phyloP scores from a whole-genome alignment of 1,140 invertebrate species.

The Lucilia cuprina region DNA sequence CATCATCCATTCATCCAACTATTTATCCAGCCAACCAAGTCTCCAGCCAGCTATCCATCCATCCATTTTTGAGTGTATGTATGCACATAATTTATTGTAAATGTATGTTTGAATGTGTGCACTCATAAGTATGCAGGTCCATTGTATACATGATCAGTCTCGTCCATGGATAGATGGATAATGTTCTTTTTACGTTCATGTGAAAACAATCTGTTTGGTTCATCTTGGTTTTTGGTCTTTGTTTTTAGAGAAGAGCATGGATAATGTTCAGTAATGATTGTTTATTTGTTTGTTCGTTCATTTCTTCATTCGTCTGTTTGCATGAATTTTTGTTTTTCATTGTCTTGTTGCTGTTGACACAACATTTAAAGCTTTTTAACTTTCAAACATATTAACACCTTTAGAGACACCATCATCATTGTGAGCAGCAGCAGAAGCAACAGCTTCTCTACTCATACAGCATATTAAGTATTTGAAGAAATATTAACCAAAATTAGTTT shows the following conservation, averaged over 20 bases:
- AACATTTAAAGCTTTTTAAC: conserved; percentile 12
- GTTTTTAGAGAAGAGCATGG: background rate
- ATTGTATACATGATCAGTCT: background rate
- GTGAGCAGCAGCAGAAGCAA: background rate
- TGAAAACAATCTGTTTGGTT: background rate
- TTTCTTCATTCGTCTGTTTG: too few species aligned
- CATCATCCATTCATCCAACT: conserved; percentile 19
- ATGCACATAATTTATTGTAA: background rate
- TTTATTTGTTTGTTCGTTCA: background rate
- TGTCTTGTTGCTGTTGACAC: background rate
- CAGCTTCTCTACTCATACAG: background rate
- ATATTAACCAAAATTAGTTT: conserved; percentile 7
- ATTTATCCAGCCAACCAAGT: background rate
- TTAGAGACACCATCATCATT: background rate
- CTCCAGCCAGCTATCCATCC: background rate
- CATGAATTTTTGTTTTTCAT: too few species aligned
- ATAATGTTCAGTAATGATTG: conserved; percentile 14
- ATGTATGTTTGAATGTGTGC: background rate
- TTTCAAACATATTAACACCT: conserved; percentile 4
- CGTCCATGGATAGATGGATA: background rate
- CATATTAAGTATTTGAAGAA: conserved; percentile 4
- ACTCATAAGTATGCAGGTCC: background rate
- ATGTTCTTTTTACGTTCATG: background rate
- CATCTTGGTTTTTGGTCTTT: background rate
- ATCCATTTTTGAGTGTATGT: background rate